Percentiles rank a stretch among this genome's conserved stretches.
Conservation (phyloP, 2,113 vertebrate genomes). For the Notechis scutatus region DNA sequence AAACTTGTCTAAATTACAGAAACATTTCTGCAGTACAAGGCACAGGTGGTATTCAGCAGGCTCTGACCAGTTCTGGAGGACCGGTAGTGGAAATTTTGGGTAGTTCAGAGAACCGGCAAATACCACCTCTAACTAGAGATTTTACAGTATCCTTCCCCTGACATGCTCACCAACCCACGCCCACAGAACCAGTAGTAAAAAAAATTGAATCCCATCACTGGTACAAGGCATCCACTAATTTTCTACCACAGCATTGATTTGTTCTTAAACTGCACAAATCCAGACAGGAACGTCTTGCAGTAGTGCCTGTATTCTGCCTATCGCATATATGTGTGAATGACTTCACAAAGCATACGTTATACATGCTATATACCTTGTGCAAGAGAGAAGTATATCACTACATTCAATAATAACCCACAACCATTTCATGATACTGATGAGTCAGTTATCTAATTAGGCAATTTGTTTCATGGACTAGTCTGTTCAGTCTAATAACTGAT, state of each 20-base stretch:
- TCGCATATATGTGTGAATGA: slow-evolving; percentile 11
- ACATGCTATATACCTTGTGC: neutral
- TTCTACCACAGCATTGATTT: neutral
- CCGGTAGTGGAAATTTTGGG: no score
- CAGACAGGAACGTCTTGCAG: slow-evolving; percentile 23
- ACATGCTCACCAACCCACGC: no score
- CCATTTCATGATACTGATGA: neutral
- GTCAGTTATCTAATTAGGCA: neutral
- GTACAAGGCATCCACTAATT: neutral
- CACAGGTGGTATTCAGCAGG: no score
- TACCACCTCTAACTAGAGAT: no score
- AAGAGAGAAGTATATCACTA: neutral
- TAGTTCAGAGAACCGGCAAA: no score
- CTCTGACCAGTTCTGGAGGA: no score
- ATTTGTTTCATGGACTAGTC: neutral
- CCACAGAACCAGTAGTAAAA: no score
- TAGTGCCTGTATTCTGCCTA: neutral
- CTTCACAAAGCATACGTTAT: neutral
- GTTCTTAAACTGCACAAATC: slow-evolving; percentile 2
- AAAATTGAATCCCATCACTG: no score
- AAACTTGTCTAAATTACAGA: slow-evolving; percentile 19
- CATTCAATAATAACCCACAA: slow-evolving; percentile 13
- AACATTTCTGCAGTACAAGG: neutral
- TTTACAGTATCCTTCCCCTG: no score
- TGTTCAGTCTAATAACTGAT: slow-evolving; percentile 4